A percentile compares a stretch with the other conserved stretches of the same genome.
phyloP scores from a whole-genome alignment of 2,797 vertebrate species.

The Orientallactaga sibirica region DNA sequence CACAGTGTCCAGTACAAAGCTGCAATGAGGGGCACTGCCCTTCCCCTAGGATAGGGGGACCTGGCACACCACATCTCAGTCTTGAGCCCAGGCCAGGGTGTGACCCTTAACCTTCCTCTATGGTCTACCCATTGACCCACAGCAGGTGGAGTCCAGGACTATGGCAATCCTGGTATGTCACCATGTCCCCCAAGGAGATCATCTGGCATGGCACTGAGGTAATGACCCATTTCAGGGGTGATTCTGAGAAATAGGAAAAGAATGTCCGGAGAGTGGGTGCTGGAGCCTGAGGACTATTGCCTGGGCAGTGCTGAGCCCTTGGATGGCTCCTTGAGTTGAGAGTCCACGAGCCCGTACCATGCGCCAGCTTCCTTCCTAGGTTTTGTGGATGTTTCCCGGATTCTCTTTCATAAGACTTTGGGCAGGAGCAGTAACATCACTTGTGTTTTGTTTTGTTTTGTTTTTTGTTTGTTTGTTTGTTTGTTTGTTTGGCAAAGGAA shows the following conservation, averaged over 20 bases:
- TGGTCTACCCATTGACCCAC: neutral
- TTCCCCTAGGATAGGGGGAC: neutral
- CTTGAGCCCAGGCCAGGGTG: neutral
- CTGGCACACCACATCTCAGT: fast-evolving
- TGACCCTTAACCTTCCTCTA: neutral
- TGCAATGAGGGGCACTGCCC: fast-evolving
- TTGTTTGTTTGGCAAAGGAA: neutral
- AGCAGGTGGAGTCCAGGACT: fast-evolving
- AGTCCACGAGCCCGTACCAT: neutral
- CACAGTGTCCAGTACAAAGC: fast-evolving
- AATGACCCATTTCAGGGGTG: neutral
- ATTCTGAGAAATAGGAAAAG: neutral
- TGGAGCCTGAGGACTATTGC: neutral
- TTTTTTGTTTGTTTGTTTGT: too few species aligned
- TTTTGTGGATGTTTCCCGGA: fast-evolving
- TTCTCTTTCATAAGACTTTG: neutral
- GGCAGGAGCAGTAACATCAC: fast-evolving
- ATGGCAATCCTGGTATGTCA: neutral
- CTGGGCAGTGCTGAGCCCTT: neutral
- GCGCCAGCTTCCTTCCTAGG: fast-evolving
- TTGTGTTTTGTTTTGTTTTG: too few species aligned
- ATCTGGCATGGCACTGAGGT: neutral
- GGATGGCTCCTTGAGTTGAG: neutral
- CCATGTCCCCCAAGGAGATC: too few species aligned
- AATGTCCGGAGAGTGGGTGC: neutral